These are phyloP conservation scores for Pyrrhia umbra DNA, from an alignment of 2,888 invertebrate species.

Conservation along the genomic window DNA sequence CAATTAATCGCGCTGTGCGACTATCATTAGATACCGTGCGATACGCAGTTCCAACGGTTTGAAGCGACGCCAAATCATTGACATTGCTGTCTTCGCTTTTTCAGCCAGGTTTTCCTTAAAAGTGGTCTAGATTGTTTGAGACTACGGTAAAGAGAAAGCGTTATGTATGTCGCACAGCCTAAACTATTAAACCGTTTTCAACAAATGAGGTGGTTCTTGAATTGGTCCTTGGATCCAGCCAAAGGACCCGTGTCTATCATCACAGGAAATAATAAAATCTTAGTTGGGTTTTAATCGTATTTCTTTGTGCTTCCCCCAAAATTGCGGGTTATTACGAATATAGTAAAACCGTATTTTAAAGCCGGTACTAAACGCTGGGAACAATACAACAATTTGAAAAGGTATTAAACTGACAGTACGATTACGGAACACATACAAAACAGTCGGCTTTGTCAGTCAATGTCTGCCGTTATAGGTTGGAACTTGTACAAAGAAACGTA, in stretches of 20 bases:
- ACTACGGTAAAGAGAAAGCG: too few species aligned
- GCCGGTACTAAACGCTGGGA: background rate
- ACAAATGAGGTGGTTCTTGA: background rate
- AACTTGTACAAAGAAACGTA: conserved; percentile 47
- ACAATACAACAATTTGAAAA: conserved; percentile 24
- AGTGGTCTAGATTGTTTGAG: conserved; percentile 2
- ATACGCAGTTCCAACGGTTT: conserved; percentile 61
- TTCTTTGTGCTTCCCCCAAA: background rate
- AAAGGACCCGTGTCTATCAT: background rate
- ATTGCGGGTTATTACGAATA: conserved; percentile 2
- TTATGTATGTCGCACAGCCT: too few species aligned
- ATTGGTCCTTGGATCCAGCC: background rate
- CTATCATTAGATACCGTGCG: conserved; percentile 63
- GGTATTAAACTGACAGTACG: conserved; percentile 31
- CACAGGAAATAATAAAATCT: background rate
- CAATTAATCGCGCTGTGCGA: conserved; percentile 66
- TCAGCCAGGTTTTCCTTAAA: conserved; percentile 7
- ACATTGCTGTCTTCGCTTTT: conserved; percentile 42
- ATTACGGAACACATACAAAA: conserved; percentile 38
- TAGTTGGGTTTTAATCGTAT: background rate
- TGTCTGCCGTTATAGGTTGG: conserved; percentile 30
- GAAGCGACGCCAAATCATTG: conserved; percentile 61
- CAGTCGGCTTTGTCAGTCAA: conserved; percentile 30
- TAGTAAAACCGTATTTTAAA: conserved; percentile 8
- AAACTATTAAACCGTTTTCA: too few species aligned